Evolutionary conservation across 2,888 invertebrate species (phyloP), one percentile per base, ranked within the genome.

Genomic region (Blera fallax): DNA sequence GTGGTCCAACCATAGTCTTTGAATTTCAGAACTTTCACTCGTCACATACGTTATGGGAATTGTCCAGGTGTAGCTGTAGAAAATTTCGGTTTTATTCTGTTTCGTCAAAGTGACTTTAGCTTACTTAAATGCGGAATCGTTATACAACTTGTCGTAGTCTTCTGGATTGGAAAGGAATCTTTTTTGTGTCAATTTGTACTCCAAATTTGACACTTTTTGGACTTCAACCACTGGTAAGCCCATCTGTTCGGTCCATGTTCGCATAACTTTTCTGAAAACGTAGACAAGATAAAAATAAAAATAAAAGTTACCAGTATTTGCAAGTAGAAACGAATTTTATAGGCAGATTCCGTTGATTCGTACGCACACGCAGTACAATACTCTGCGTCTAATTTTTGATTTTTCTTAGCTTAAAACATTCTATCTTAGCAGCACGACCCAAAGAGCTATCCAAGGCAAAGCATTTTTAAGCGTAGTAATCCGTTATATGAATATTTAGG

Each of bases 161-260:
- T 94, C 93, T 0, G 95, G 94, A 91, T 97, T 95, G 0, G 94
- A 92, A 1, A 97, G 92, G 91, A 96, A 98, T 80, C 97, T 93
- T 60, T 94, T 93, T 90, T 98, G 98, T 0, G 94, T 95, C 2
- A 97, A 91, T 0, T 92, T 91, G 78, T 94, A 95, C 0, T 92
- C 92, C 14, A 93, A 91, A 1, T 90, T 92, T 80, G 85, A 89
- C 0, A 90, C 90, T 29, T 92, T 92, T 0, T 89, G 89, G 0
- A 96, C 95, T 6, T 92, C 94, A 2, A 98, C 91, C 0, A 97
- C 93, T 0, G 98, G 98, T 89, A 95, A 97, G 0, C 98, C 98
- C 95, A 95, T 97, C 91, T 98, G 97, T 29, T 94, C 93, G 0
- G 97, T 97, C 96, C 97, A 98, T 0, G 97, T 97, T 88, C 95